Evolutionary conservation across 2,888 invertebrate genomes (phyloP), one percentile per base, ranked within the genome.

Genomic region (Leptinotarsa peninsularis): DNA sequence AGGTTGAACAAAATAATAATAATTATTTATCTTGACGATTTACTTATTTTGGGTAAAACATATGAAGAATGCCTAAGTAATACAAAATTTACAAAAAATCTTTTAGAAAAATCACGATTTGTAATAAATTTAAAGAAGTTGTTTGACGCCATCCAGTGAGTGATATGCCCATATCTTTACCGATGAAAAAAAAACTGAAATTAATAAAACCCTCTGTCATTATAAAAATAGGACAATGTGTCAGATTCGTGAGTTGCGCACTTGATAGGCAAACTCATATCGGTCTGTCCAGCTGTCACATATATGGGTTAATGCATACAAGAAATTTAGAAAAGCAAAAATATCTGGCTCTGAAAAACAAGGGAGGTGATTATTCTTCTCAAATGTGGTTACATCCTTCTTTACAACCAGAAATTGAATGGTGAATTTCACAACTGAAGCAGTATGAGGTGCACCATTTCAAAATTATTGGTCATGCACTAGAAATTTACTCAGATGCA

Each of bases 271-370:
- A 27, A 27, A 27, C 23, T 63, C 14, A 60, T 71, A 43, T 71
- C 71, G 14, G 21, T 60, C 21, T 71, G n/a, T n/a, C 66, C 71
- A 63, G 60, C 63, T 49, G 33, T 66, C 27, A 33, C 58, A n/a
- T 71, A 3, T 3, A 63, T 50, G 71, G 67, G 14, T 58, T 15
- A 15, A 15, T 67, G 23, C 49, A 73, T 56, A 73, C 67, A 23
- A 73, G 67, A 67, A 50, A n/a, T 4, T 67, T 73, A n/a, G 68
- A 73, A 49, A 73, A 52, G n/a, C 58, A 33, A 43, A 73, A 73
- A 67, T 18, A 54, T 52, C 14, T 15, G 67, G 23, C 33, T 18
- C 58, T 73, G 23, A 66, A 67, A 67, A 68, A 54, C 27, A 18
- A 58, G 49, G 18, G 52, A 14, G 58, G 54, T n/a, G 21, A 21